Conservation (phyloP, 1,140 invertebrate species). For the Heliconius hewitsoni region DNA sequence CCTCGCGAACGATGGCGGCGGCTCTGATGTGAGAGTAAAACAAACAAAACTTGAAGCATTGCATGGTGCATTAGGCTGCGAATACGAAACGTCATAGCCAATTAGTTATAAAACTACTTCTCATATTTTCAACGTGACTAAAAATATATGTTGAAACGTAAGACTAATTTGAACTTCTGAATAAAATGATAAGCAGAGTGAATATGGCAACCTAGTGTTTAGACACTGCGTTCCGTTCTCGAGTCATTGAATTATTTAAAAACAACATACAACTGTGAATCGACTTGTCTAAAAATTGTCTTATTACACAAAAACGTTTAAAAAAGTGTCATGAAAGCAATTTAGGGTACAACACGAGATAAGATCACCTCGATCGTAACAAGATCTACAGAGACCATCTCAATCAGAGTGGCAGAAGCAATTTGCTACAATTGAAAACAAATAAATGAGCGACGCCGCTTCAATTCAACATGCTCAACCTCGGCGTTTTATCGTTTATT, state of each 20-base stretch:
- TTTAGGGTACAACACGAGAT: slow-evolving; percentile 42
- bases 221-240: too few species aligned
- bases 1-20: neutral
- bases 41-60: slow-evolving; percentile 5
- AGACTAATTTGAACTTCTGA: too few species aligned
- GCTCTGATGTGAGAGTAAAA: slow-evolving; percentile 1
- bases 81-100: neutral
- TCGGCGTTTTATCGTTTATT: slow-evolving; percentile 27
- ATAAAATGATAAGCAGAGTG: too few species aligned
- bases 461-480: slow-evolving; percentile 47
- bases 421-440: slow-evolving; percentile 71
- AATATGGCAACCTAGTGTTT: too few species aligned
- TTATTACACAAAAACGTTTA: neutral
- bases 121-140: neutral
- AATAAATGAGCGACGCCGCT: slow-evolving; percentile 61
- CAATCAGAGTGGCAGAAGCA: slow-evolving; percentile 61
- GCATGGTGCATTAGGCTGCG: slow-evolving; percentile 1
- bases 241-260: neutral
- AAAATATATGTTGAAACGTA: neutral
- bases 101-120: neutral
- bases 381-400: slow-evolving; percentile 57
- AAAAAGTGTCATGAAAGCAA: slow-evolving; percentile 37
- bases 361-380: slow-evolving; percentile 50
- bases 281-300: neutral
- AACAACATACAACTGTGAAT: neutral